Evolutionary conservation across 2,888 invertebrate species (phyloP).

Genomic region (Drosophila cyrtoloma): DNA sequence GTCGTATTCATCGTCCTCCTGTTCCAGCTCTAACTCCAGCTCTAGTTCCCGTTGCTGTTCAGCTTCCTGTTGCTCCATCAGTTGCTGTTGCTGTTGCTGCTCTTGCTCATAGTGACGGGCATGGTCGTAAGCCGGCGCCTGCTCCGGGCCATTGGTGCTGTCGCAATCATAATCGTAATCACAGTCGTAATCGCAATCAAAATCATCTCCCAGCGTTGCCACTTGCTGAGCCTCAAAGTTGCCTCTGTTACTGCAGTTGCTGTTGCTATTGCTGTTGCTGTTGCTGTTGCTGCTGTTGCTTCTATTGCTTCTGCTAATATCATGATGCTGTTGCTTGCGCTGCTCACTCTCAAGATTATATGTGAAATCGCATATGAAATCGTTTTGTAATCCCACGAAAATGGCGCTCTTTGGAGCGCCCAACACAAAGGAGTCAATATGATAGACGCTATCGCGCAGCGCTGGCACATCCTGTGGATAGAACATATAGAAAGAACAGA

Average conservation of each 20-base stretch:
- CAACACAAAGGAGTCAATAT: constrained; percentile 84
- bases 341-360: constrained; percentile 62
- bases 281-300: constrained; percentile 1
- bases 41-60: constrained; percentile 7
- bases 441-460: constrained; percentile 81
- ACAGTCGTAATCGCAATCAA: constrained; percentile 53
- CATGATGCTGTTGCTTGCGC: constrained; percentile 16
- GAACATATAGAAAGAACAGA: constrained; percentile 69
- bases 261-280: neutral
- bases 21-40: constrained; percentile 7
- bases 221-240: constrained; percentile 32
- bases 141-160: constrained; percentile 38
- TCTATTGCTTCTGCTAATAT: constrained; percentile 6
- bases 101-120: constrained; percentile 18
- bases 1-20: constrained; percentile 65
- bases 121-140: constrained; percentile 22
- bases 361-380: constrained; percentile 78
- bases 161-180: constrained; percentile 55
- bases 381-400: constrained; percentile 84
- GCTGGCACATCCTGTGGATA: constrained; percentile 84
- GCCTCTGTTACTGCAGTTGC: constrained; percentile 17
- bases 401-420: constrained; percentile 84
- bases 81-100: constrained; percentile 9
- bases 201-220: constrained; percentile 26
- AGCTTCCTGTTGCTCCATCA: constrained; percentile 17